Percentiles rank a stretch among this genome's conserved stretches.
phyloP scores from a whole-genome alignment of 2,113 vertebrate genomes.

The Aspidoscelis tigris region DNA sequence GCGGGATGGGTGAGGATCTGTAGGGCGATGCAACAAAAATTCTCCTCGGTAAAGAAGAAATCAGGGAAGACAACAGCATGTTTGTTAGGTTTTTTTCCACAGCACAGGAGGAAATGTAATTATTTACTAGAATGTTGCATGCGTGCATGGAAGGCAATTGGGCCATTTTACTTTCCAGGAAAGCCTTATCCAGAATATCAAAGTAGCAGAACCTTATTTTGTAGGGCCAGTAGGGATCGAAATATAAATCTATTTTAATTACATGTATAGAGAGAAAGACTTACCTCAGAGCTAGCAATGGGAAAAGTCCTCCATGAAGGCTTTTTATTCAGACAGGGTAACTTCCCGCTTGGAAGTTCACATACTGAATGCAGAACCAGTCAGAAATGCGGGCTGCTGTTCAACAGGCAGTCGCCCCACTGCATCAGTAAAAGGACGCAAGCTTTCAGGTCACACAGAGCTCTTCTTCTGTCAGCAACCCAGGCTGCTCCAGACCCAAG shows the following conservation, averaged over 20 bases:
- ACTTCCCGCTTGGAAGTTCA: slow-evolving; percentile 12
- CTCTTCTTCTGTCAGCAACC: slow-evolving; percentile 46
- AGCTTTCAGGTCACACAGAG: slow-evolving; percentile 3
- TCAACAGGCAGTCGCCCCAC: not conserved
- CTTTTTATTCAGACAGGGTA: slow-evolving; percentile 9
- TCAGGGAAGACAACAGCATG: slow-evolving; percentile 4
- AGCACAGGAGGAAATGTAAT: slow-evolving; percentile 43
- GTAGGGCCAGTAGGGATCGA: slow-evolving; percentile 59
- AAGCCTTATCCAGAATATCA: slow-evolving; percentile 70
- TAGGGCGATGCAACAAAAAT: slow-evolving; percentile 18
- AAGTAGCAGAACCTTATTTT: slow-evolving; percentile 58
- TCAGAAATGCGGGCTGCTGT: not conserved
- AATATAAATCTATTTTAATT: slow-evolving; percentile 25
- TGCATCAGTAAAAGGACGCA: not conserved
- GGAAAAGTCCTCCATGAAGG: slow-evolving; percentile 33
- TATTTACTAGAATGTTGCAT: slow-evolving; percentile 71
- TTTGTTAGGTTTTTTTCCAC: not conserved
- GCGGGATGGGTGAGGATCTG: not conserved
- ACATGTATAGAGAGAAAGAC: slow-evolving; percentile 41
- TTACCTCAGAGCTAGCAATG: slow-evolving; percentile 70
- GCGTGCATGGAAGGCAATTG: slow-evolving; percentile 73
- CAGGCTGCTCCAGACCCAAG: slow-evolving; percentile 49
- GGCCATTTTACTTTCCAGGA: slow-evolving; percentile 65
- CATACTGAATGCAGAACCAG: not conserved
- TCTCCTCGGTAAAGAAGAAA: not conserved